Evolutionary conservation across 1,140 invertebrate genomes (phyloP), one percentile per base, ranked within the genome.

Genomic region (Tetragonula clypearis): DNA sequence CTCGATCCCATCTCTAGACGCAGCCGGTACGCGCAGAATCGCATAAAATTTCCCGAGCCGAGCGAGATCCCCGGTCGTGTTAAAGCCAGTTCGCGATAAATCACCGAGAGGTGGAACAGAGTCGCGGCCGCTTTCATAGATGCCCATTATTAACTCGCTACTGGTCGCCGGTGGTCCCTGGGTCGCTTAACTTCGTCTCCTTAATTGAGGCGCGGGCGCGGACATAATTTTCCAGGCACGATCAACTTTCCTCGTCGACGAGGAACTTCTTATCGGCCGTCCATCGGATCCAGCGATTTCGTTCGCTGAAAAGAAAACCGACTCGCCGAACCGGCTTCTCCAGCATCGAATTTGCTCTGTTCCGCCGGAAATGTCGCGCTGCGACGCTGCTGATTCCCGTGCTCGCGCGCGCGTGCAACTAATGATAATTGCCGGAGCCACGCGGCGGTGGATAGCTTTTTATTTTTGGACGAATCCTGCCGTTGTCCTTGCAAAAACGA

Each of bases 371-470:
- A 87, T 87, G 60, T 23, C 60, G 35, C 60, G 35, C 56, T 9
- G 77, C 41, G 49, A 68, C 30, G 30, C n/a, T 19, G 58, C 12
- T 26, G 2, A 30, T 30, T 30, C 30, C 30, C 30, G 30, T 30
- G 19, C 8, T 49, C 5, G 74, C 66, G 58, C 71, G 85, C 81
- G 68, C 78, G 82, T 87, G 86, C 88, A 87, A 92, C 93, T 93
- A 93, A 93, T 93, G 93, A 93, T 93, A 93, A 93, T 93, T 93
- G 92, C 92, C 79, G 65, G 83, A 88, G 88, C 83, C 87, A 74
- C 75, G 81, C 66, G 56, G 77, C 89, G 90, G 41, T 49, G 41
- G 41, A 88, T 91, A 86, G 90, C 92, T 92, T 92, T 35, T 93
- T 91, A 91, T 91, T 92, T 92, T 87, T 88, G 88, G 60, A 86